A percentile compares a stretch with the other conserved stretches of the same genome.
Conservation (phyloP, 2,113 vertebrate species). For the Poicephalus meyeri region DNA sequence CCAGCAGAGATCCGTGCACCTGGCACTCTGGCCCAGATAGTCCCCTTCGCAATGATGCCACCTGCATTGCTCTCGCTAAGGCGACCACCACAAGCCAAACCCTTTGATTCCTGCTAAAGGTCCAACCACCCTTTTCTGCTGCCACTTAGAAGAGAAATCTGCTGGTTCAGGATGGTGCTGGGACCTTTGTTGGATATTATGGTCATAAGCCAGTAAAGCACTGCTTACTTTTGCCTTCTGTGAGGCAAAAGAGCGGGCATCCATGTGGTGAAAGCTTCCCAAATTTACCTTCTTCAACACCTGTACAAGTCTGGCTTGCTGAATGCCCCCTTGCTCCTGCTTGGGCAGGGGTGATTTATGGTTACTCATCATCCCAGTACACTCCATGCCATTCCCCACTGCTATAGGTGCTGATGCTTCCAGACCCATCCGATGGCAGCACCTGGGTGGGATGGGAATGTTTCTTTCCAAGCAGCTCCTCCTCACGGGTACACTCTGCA, state of each 20-base stretch:
- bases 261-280: neutral
- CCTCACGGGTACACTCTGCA: constrained; percentile 27
- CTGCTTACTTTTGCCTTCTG: neutral
- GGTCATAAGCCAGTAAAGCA: neutral
- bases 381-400: neutral
- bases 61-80: too few relatives aligned
- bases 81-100: neutral
- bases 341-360: neutral
- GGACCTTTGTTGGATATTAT: neutral
- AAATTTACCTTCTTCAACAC: neutral
- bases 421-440: neutral
- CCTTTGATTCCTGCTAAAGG: neutral
- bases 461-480: constrained; percentile 22
- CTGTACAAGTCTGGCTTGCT: neutral
- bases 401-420: neutral
- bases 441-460: neutral
- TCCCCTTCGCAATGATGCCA: too few relatives aligned
- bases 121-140: neutral
- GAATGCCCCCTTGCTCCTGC: neutral
- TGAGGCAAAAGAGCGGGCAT: neutral
- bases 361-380: neutral
- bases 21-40: too few relatives aligned
- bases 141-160: neutral
- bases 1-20: too few relatives aligned
- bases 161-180: neutral